These are phyloP conservation scores for Ciconia boyciana DNA, from an alignment of 2,113 vertebrate species.

Conservation along the genomic window DNA sequence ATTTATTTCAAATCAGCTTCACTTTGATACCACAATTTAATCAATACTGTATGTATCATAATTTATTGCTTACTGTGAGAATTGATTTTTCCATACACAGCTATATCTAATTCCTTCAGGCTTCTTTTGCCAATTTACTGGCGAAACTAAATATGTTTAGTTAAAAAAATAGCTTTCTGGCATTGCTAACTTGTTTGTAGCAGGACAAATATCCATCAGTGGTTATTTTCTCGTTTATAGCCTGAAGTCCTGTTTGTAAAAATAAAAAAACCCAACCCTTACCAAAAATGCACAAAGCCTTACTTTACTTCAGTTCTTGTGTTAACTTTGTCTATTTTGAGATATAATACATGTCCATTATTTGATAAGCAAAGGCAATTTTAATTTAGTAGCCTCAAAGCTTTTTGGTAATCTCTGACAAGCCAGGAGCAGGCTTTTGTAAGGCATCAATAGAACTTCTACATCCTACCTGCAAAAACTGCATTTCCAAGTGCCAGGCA, in stretches of 20 bases:
- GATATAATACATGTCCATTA: background rate
- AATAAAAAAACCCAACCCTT: background rate
- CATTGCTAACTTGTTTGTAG: background rate
- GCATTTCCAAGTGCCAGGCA: background rate
- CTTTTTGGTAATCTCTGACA: background rate
- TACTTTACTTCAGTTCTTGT: background rate
- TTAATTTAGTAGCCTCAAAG: background rate
- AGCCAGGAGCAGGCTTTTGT: background rate
- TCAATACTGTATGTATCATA: background rate
- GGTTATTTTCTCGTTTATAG: background rate
- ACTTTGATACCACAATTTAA: background rate
- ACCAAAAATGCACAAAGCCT: background rate
- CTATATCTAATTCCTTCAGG: background rate
- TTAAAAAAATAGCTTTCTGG: background rate
- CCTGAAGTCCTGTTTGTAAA: background rate
- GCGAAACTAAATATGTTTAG: background rate
- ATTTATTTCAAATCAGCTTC: background rate
- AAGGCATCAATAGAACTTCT: rapidly evolving
- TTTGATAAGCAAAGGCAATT: background rate
- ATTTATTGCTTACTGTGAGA: background rate
- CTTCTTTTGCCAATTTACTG: background rate
- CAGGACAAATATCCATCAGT: background rate
- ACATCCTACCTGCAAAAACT: background rate
- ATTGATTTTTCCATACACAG: background rate
- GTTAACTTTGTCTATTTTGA: background rate